Evolutionary conservation across 2,888 invertebrate genomes (phyloP).

Genomic region (Noctua pronuba): DNA sequence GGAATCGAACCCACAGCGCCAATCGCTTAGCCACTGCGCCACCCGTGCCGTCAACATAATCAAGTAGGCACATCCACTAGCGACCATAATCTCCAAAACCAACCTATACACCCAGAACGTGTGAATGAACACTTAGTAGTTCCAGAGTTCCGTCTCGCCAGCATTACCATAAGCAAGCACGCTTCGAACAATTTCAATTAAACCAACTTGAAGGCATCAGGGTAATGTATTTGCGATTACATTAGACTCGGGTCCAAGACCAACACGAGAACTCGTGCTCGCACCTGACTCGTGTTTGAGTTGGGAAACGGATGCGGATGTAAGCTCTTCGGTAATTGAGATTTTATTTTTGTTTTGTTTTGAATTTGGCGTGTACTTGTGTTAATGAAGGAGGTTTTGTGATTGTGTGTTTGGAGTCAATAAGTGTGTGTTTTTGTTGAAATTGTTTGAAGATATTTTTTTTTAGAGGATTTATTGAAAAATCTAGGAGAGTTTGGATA

Average conservation of each 20-base stretch:
- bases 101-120: constrained; percentile 28
- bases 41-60: not conserved
- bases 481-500: not conserved
- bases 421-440: not conserved
- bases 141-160: constrained; percentile 34
- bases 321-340: constrained; percentile 58
- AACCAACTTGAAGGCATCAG: constrained; percentile 59
- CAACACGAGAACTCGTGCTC: constrained; percentile 56
- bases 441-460: not conserved
- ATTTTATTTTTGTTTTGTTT: constrained; percentile 53
- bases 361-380: constrained; percentile 1
- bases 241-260: constrained; percentile 63
- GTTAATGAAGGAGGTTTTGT: constrained; percentile 13
- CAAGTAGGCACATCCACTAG: not conserved
- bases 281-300: constrained; percentile 65
- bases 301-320: constrained; percentile 45
- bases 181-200: constrained; percentile 67
- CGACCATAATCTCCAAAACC: constrained; percentile 24
- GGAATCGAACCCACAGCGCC: not conserved
- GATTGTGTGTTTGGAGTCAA: not conserved
- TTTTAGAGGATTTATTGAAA: not conserved
- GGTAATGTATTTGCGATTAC: constrained; percentile 67
- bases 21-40: not conserved
- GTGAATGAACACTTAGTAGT: constrained; percentile 46
- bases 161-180: constrained; percentile 59